Evolutionary conservation across 2,797 vertebrate species (phyloP), one percentile per base, ranked within the genome.

Genomic region (Siniperca scherzeri): DNA sequence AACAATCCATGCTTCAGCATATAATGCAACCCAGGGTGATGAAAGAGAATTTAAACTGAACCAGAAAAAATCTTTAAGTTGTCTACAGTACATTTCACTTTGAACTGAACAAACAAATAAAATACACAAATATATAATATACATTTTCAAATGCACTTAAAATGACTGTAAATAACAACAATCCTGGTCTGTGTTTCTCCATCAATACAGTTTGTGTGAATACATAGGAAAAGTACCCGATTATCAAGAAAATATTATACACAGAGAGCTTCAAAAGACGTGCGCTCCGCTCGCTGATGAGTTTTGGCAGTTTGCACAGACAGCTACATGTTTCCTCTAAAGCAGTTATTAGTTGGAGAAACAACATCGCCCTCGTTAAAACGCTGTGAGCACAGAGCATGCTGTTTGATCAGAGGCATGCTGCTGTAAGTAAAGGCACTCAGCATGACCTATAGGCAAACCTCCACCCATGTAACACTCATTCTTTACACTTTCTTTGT

Each of bases 391-490:
- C 53, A 38, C 55, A 67, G 68, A 83, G 79, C 86, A 83, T 80
- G 85, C 77, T 84, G 87, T 79, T 81, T 38, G 67, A 83, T 85
- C 59, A 25, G 82, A 87, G 64, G 80, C 85, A 81, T 88, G 89
- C 83, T 85, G 86, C 84, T 87, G 80, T 61, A 87, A 83, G 74
- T 70, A 79, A 93, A 93, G 94, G 92, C 91, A 94, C 93, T 93
- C 89, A 87, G 75, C 87, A 71, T 55, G 66, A 67, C 83, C 88
- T 65, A 4, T 8, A 57, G 68, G 62, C 46, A 6, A 6, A 65
- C 74, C 74, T 76, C 67, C 57, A 71, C 64, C 30, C 59, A n/a
- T 25, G 30, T 33, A 9, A 57, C 42, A 27, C 21, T 48, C 27
- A 19, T 5, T 77, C 56, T 57, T 46, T 33, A 33, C 27, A 70